phyloP scores from a whole-genome alignment of 1,140 invertebrate genomes.

The Acromyrmex heyeri region DNA sequence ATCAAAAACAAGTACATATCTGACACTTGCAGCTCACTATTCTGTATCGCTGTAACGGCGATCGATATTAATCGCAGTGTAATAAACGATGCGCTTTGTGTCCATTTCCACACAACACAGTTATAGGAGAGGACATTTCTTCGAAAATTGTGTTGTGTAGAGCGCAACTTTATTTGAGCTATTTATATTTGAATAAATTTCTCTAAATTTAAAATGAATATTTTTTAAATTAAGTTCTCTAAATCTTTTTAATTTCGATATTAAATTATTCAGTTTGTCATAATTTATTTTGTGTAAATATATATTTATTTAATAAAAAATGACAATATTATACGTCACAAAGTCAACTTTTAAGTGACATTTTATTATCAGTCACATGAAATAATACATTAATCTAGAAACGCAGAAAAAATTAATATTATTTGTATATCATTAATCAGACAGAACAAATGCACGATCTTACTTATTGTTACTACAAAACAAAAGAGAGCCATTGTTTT shows the following conservation, averaged over 20 bases:
- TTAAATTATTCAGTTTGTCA: neutral
- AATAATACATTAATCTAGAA: neutral
- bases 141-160: neutral
- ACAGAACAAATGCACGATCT: neutral
- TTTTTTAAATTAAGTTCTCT: neutral
- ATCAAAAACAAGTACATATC: slow-evolving; percentile 63
- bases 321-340: neutral
- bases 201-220: neutral
- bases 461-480: neutral
- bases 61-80: slow-evolving; percentile 12
- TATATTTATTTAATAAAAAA: neutral
- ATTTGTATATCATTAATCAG: neutral
- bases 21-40: neutral
- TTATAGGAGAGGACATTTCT: too few relatives aligned
- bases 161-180: neutral
- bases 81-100: neutral
- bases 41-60: neutral
- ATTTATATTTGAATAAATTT: neutral
- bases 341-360: neutral
- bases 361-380: neutral
- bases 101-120: neutral
- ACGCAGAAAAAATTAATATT: neutral
- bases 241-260: neutral
- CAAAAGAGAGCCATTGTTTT: neutral
- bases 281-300: neutral